phyloP scores from a whole-genome alignment of 2,113 vertebrate genomes.

The Dryoscopus gambensis region DNA sequence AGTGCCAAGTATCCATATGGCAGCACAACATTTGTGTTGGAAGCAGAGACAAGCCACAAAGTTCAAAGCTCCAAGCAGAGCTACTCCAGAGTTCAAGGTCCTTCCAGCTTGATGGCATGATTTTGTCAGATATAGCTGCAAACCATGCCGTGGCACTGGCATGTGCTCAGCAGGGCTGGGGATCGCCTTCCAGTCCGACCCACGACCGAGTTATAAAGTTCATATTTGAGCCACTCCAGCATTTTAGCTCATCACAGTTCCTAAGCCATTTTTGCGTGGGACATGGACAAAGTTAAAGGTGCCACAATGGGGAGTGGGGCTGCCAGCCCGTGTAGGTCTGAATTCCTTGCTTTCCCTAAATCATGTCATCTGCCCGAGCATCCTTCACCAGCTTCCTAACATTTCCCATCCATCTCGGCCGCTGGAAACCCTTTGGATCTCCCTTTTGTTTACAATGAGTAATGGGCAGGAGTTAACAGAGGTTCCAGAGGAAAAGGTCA shows the following conservation, averaged over 20 bases:
- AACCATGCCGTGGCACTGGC: background rate
- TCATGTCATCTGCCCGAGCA: conserved; percentile 41
- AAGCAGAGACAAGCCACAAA: background rate
- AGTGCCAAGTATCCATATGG: background rate
- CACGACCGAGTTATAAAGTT: background rate
- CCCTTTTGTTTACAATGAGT: conserved; percentile 59
- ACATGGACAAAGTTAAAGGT: rapidly evolving
- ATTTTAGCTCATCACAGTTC: background rate
- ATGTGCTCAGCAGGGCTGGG: background rate
- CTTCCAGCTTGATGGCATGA: background rate
- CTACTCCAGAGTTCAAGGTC: conserved; percentile 17
- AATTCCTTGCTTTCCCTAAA: conserved; percentile 51
- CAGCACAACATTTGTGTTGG: background rate
- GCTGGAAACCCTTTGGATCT: conserved; percentile 55
- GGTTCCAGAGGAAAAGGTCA: conserved; percentile 21
- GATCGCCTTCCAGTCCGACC: background rate
- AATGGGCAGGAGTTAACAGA: conserved; percentile 12
- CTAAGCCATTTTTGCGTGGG: background rate
- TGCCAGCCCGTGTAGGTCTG: background rate
- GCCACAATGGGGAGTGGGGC: background rate
- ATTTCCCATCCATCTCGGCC: conserved; percentile 46
- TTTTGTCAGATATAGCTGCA: background rate
- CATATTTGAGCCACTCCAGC: background rate
- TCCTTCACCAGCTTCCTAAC: conserved; percentile 60
- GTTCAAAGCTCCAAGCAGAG: conserved; percentile 32